Evolutionary conservation across 1,140 invertebrate genomes (phyloP).

Genomic region (Papilio polyxenes): DNA sequence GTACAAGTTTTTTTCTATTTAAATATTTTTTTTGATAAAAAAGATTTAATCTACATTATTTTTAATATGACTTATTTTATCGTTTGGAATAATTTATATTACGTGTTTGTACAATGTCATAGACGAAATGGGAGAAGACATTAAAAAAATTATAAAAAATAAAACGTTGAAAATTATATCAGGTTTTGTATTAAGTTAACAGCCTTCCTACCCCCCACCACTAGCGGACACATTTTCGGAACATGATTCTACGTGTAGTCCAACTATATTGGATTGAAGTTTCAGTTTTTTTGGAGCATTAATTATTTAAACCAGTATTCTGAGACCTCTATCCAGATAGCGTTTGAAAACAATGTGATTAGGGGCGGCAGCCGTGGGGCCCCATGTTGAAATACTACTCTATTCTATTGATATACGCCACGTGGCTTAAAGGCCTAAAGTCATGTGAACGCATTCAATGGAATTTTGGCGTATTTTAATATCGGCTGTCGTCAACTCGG

Average conservation of each 20-base stretch:
- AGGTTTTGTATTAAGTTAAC: constrained; percentile 70
- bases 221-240: constrained; percentile 61
- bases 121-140: constrained; percentile 73
- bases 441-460: constrained; percentile 65
- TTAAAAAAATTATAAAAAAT: constrained; percentile 78
- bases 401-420: constrained; percentile 67
- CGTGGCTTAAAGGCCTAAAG: constrained; percentile 78
- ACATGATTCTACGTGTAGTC: constrained; percentile 57
- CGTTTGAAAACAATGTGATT: constrained; percentile 56
- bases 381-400: constrained; percentile 65
- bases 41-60: constrained; percentile 80
- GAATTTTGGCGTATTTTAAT: constrained; percentile 69
- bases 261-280: constrained; percentile 52
- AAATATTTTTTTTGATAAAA: constrained; percentile 72
- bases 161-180: constrained; percentile 75
- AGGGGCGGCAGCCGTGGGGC: constrained; percentile 71
- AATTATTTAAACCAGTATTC: constrained; percentile 26
- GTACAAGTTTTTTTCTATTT: constrained; percentile 79
- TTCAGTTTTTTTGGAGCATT: constrained; percentile 41
- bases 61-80: constrained; percentile 80
- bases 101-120: constrained; percentile 79
- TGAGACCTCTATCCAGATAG: constrained; percentile 59
- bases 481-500: constrained; percentile 63
- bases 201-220: constrained; percentile 59
- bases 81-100: constrained; percentile 80